These are phyloP conservation scores for Sebastes umbrosus DNA, from an alignment of 2,797 vertebrate species.

Conservation along the genomic window DNA sequence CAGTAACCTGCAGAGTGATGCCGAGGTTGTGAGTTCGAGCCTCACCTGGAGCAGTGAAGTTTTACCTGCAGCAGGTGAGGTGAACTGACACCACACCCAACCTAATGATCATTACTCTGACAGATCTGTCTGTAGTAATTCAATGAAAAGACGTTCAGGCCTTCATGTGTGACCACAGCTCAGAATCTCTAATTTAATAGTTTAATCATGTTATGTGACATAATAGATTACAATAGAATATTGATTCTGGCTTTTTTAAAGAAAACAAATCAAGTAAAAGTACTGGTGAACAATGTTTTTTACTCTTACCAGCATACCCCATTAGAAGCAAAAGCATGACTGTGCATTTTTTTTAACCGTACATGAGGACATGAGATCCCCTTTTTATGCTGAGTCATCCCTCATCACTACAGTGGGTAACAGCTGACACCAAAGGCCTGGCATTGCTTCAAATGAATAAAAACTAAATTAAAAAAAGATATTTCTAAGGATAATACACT, in stretches of 20 bases:
- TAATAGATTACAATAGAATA: neutral
- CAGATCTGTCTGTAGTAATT: neutral
- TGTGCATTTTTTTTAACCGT: neutral
- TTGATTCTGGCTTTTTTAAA: too few species aligned
- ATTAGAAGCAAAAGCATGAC: constrained; percentile 18
- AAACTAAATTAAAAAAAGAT: neutral
- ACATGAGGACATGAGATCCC: neutral
- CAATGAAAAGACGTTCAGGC: neutral
- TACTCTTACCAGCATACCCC: neutral
- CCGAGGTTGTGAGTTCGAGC: neutral
- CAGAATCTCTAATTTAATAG: neutral
- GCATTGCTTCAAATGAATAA: neutral
- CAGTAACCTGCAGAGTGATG: constrained; percentile 3
- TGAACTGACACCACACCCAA: neutral
- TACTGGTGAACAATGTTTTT: neutral
- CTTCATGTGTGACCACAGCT: neutral
- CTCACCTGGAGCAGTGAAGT: neutral
- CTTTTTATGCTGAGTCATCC: constrained; percentile 14
- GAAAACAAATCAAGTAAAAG: neutral
- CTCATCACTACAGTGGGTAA: neutral
- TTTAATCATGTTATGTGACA: neutral
- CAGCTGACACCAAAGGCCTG: neutral
- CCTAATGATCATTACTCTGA: neutral
- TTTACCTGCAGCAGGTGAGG: neutral
- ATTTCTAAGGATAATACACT: neutral